A percentile compares a stretch with the other conserved stretches of the same genome.
phyloP scores from a whole-genome alignment of 2,113 vertebrate genomes.

The Macquaria ambigua region DNA sequence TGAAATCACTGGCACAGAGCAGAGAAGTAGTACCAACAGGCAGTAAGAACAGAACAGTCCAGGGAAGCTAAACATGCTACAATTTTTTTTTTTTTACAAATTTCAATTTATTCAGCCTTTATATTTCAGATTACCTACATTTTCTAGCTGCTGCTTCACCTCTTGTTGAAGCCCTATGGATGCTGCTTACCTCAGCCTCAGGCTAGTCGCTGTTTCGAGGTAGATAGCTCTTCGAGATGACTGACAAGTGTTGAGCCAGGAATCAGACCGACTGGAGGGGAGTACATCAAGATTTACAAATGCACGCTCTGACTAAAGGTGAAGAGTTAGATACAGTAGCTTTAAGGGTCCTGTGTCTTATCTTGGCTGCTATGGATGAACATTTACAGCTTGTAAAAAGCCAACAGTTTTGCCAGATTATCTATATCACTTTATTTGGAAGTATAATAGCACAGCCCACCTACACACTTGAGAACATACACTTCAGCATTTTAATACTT shows the following conservation, averaged over 20 bases:
- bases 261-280: constrained; percentile 20
- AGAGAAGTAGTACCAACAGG: background rate
- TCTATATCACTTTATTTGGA: background rate
- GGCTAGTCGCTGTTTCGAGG: constrained; percentile 1
- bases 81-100: background rate
- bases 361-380: background rate
- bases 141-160: background rate
- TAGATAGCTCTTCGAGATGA: constrained; percentile 18
- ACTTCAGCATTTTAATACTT: background rate
- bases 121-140: constrained; percentile 24
- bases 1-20: constrained; percentile 18
- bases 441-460: no score
- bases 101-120: background rate
- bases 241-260: constrained; percentile 30
- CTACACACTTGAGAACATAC: background rate
- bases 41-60: background rate
- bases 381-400: background rate
- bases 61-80: background rate
- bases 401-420: background rate
- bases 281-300: constrained; percentile 9
- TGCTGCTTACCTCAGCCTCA: constrained; percentile 1
- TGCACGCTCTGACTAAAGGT: background rate
- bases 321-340: background rate
- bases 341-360: constrained; percentile 9
- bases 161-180: background rate